Percentiles rank a stretch among this genome's conserved stretches.
phyloP scores from a whole-genome alignment of 2,113 vertebrate genomes.

The Pomatostomus ruficeps region DNA sequence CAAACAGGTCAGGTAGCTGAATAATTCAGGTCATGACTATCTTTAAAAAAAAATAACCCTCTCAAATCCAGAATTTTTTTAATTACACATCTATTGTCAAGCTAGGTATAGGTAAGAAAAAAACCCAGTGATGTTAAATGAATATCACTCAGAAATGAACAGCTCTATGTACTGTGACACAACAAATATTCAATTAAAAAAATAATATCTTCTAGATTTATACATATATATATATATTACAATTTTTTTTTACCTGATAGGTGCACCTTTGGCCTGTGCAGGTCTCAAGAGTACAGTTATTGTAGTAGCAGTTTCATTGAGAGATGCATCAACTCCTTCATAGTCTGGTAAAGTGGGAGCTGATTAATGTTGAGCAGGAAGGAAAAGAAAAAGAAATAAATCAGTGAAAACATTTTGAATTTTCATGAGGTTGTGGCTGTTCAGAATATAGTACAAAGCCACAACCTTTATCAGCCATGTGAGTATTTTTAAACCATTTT shows the following conservation, averaged over 20 bases:
- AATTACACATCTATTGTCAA: background rate
- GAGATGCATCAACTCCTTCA: slow-evolving; percentile 88
- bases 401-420: background rate
- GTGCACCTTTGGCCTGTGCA: slow-evolving; percentile 95
- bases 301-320: slow-evolving; percentile 97
- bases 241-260: slow-evolving; percentile 86
- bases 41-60: background rate
- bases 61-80: background rate
- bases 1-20: slow-evolving; percentile 7
- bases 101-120: background rate
- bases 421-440: background rate
- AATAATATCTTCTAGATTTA: background rate
- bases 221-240: background rate
- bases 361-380: slow-evolving; percentile 40
- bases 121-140: background rate
- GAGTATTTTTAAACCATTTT: background rate
- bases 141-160: background rate
- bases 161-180: background rate
- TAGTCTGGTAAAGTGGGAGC: slow-evolving; percentile 96
- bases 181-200: background rate
- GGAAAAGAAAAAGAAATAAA: background rate
- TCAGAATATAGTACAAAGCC: background rate
- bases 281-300: slow-evolving; percentile 96
- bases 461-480: background rate
- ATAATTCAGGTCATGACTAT: background rate